Evolutionary conservation across 1,140 invertebrate species (phyloP), one percentile per base, ranked within the genome.

Genomic region (Lanistes nyassanus): DNA sequence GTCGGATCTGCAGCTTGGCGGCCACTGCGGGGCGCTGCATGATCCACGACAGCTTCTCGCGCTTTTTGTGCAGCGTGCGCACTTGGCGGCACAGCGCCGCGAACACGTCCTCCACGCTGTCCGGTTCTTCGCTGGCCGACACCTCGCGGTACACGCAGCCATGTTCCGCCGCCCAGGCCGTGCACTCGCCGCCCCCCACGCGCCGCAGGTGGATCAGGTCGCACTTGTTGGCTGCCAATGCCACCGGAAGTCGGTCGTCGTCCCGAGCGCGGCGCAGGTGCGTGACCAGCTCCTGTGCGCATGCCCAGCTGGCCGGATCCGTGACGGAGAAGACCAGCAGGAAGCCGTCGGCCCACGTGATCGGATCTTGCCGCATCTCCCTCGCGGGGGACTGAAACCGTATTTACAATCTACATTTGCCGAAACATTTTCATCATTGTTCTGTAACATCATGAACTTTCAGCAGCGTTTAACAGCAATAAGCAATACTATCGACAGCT

Each of bases 191-290:
- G 34, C 77, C 70, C 1, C 76, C 74, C 4, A 86, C 81, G 21
- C 70, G 60, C 39, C 84, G 78, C 58, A 81, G 65, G 75, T 85
- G 83, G n/a, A 85, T 80, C 23, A 99, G 90, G 90, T 99, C 97
- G 69, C 95, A 94, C 88, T 99, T 99, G 85, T 99, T 99, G 58
- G 96, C 97, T n/a, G 98, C 96, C 90, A 99, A 93, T 11, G 98
- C 90, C 93, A 98, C 97, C 11, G 97, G 97, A 88, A 98, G 97
- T 95, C 88, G 97, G 95, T 68, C 96, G 89, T 89, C 98, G 95
- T 80, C 76, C 89, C 98, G 97, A 0, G 98, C 95, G 66, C 96
- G 90, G 11, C 97, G 91, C 78, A 99, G 98, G 88, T 97, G 95
- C 77, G 93, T 93, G 87, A 97, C 95, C 88, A 98, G 96, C 90